These are phyloP conservation scores for Paraescarpia echinospica DNA, from an alignment of 1,140 invertebrate genomes.

Conservation along the genomic window DNA sequence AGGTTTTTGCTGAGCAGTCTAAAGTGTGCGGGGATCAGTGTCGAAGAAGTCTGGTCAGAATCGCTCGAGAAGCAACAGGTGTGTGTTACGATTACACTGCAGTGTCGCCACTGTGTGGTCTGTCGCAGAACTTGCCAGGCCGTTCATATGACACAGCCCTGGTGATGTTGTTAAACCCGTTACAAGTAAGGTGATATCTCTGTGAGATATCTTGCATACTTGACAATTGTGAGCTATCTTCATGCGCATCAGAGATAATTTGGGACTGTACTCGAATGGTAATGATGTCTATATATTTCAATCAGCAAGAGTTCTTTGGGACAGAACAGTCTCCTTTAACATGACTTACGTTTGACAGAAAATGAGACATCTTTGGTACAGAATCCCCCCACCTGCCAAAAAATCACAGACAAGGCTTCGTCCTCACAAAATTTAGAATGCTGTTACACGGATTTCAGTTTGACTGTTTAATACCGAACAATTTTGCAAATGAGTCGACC, in stretches of 20 bases:
- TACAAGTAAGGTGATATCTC: neutral
- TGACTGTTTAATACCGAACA: too few species aligned
- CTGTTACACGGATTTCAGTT: too few species aligned
- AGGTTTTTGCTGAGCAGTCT: neutral
- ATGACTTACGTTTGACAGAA: neutral
- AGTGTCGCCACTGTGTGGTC: neutral
- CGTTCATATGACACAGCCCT: neutral
- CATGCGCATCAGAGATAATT: neutral
- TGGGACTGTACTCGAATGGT: neutral
- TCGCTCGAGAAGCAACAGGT: neutral
- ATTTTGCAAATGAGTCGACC: too few species aligned
- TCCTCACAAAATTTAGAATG: too few species aligned
- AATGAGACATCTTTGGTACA: neutral
- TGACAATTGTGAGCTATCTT: neutral
- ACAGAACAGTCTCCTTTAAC: neutral
- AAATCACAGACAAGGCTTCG: neutral
- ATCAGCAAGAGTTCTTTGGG: neutral
- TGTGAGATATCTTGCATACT: neutral
- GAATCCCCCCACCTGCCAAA: neutral
- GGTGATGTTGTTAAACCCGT: neutral
- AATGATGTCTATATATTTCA: neutral
- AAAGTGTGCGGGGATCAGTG: neutral
- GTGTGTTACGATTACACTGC: neutral
- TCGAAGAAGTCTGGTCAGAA: neutral
- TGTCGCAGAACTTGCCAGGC: neutral